phyloP scores from a whole-genome alignment of 2,888 invertebrate genomes.

The Portevinia maculata region DNA sequence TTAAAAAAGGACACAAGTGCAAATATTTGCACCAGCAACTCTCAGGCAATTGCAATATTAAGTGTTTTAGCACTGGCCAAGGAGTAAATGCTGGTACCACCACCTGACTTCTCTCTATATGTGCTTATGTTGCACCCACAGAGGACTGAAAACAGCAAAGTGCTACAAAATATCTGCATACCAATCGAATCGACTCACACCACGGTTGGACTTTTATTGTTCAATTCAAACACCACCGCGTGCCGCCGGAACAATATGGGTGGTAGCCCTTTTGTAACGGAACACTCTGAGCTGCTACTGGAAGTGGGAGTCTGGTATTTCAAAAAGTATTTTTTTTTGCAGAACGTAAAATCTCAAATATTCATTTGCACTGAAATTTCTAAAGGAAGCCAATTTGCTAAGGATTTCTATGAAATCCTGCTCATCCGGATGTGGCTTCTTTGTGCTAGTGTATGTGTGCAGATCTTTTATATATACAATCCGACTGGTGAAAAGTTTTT shows the following conservation, averaged over 20 bases:
- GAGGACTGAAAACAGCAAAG: conserved; percentile 9
- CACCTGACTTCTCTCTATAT: not conserved
- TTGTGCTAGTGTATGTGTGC: conserved; percentile 26
- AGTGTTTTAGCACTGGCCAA: conserved; percentile 66
- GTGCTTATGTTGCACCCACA: conserved; percentile 5
- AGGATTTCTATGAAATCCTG: conserved; percentile 67
- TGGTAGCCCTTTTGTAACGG: conserved; percentile 16
- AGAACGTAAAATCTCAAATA: conserved; percentile 74
- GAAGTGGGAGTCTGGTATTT: conserved; percentile 29
- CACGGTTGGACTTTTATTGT: conserved; percentile 50
- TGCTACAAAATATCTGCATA: conserved; percentile 56
- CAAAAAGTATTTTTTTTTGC: conserved; percentile 56
- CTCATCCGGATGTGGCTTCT: conserved; percentile 65
- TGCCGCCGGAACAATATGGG: conserved; percentile 1
- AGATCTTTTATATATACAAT: not conserved
- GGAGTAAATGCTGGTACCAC: conserved; percentile 38
- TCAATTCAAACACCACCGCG: conserved; percentile 33
- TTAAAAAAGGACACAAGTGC: conserved; percentile 74
- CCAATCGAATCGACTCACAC: conserved; percentile 45
- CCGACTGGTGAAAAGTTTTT: conserved; percentile 21
- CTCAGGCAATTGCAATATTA: conserved; percentile 73
- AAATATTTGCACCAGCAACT: conserved; percentile 74
- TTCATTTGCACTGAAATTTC: conserved; percentile 73
- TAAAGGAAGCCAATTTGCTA: conserved; percentile 73
- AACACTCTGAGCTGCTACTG: not conserved